Conservation (phyloP, 2,888 invertebrate species). For the Caenorhabditis zanzibari region DNA sequence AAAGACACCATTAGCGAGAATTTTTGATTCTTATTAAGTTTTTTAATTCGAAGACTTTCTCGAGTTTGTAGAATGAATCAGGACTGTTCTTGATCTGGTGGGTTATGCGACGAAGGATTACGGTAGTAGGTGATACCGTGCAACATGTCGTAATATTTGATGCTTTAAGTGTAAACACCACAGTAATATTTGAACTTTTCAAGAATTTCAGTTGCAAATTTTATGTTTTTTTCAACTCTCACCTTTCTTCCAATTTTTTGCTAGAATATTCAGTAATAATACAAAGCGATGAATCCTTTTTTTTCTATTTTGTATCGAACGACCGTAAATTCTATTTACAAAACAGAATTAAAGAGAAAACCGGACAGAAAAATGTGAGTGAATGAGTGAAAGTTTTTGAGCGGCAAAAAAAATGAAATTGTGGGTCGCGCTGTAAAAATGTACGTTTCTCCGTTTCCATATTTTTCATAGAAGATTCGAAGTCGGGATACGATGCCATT, state of each 20-base stretch:
- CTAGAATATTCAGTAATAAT: background rate
- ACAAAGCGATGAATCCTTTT: background rate
- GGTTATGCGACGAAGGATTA: too few relatives aligned
- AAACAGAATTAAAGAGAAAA: conserved; percentile 19
- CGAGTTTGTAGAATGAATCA: too few relatives aligned
- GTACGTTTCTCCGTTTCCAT: conserved; percentile 15
- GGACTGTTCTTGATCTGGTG: too few relatives aligned
- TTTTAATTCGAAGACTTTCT: too few relatives aligned
- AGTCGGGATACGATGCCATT: background rate
- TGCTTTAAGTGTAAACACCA: background rate
- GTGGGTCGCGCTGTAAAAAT: conserved; percentile 43
- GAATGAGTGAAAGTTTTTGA: conserved; percentile 40
- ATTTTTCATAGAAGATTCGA: background rate
- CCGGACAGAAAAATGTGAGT: conserved; percentile 41
- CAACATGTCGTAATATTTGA: conserved; percentile 10
- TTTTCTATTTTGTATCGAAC: background rate
- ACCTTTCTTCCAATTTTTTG: conserved; percentile 1
- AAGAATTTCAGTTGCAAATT: background rate
- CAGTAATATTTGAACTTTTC: background rate
- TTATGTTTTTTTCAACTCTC: background rate
- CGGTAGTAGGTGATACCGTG: background rate
- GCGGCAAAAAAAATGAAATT: conserved; percentile 33
- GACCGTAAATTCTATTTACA: conserved; percentile 25
- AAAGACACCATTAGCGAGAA: too few relatives aligned
- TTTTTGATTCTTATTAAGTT: background rate